These are phyloP conservation scores for Heliconius eleuchia DNA, from an alignment of 1,140 invertebrate species.

Conservation along the genomic window DNA sequence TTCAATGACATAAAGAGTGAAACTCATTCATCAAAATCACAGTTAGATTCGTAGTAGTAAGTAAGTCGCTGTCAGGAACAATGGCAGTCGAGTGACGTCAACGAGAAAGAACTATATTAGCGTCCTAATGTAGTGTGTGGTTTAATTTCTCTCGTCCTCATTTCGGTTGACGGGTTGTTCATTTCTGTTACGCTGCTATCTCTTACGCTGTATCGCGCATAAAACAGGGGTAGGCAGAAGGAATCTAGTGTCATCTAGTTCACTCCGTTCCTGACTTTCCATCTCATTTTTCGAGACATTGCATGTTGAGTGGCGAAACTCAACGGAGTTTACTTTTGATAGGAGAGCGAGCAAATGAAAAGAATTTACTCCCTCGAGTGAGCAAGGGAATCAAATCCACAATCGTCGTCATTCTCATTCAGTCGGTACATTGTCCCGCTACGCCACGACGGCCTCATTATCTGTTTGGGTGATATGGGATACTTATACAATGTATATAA, in stretches of 20 bases:
- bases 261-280: no score
- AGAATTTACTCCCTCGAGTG: no score
- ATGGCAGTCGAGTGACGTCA: slow-evolving; percentile 64
- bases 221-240: no score
- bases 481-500: slow-evolving; percentile 43
- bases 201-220: slow-evolving; percentile 28
- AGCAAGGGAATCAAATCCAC: no score
- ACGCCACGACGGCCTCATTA: no score
- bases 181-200: neutral
- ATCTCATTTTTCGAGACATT: no score
- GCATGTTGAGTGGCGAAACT: no score
- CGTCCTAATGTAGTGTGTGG: slow-evolving; percentile 13
- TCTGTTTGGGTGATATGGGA: neutral
- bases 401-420: no score
- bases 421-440: no score
- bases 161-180: slow-evolving; percentile 31
- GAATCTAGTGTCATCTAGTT: no score
- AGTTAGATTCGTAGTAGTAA: slow-evolving; percentile 61
- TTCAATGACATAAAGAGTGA: slow-evolving; percentile 73
- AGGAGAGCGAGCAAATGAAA: no score
- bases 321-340: no score
- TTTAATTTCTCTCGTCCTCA: slow-evolving; percentile 45
- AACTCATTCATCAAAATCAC: slow-evolving; percentile 70
- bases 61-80: slow-evolving; percentile 51
- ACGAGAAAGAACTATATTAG: slow-evolving; percentile 46